Evolutionary conservation across 2,113 vertebrate genomes (phyloP).

Genomic region (Sigmodon hispidus): DNA sequence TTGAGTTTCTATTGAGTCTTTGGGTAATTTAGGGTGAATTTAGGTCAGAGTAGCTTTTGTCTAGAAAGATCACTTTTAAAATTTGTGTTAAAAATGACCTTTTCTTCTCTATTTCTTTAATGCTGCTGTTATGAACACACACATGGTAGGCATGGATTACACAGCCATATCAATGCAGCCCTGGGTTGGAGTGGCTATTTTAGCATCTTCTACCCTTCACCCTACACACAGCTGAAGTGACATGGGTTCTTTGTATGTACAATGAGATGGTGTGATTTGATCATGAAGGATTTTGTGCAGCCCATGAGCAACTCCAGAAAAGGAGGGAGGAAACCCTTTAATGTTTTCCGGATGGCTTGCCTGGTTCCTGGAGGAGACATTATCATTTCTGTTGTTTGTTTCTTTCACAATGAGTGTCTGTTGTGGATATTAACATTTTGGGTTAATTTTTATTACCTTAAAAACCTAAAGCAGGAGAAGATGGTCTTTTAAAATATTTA

Average conservation of each 20-base stretch:
- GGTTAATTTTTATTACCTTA: not conserved
- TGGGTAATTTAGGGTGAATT: slow-evolving; percentile 28
- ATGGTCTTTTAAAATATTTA: not conserved
- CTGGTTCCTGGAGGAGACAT: not conserved
- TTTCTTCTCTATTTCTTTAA: not conserved
- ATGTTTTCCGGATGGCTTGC: not conserved
- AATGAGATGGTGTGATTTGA: not conserved
- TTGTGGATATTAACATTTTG: not conserved
- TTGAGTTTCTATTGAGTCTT: slow-evolving; percentile 55
- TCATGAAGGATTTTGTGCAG: not conserved
- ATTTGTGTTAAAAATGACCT: slow-evolving; percentile 40
- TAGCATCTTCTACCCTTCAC: not conserved
- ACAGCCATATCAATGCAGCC: not conserved
- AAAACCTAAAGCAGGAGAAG: slow-evolving; percentile 24
- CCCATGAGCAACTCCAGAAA: not conserved
- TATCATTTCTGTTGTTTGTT: not conserved
- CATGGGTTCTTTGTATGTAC: not conserved
- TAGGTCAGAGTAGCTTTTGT: slow-evolving; percentile 44
- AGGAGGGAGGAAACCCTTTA: not conserved
- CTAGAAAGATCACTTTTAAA: not conserved
- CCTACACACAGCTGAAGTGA: not conserved
- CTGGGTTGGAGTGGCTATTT: not conserved
- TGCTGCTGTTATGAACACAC: not conserved
- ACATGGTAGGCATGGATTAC: not conserved
- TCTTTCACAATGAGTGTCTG: not conserved